A percentile compares a stretch with the other conserved stretches of the same genome.
These are phyloP conservation scores for Labroides dimidiatus DNA, from an alignment of 2,797 vertebrate genomes.

Conservation along the genomic window DNA sequence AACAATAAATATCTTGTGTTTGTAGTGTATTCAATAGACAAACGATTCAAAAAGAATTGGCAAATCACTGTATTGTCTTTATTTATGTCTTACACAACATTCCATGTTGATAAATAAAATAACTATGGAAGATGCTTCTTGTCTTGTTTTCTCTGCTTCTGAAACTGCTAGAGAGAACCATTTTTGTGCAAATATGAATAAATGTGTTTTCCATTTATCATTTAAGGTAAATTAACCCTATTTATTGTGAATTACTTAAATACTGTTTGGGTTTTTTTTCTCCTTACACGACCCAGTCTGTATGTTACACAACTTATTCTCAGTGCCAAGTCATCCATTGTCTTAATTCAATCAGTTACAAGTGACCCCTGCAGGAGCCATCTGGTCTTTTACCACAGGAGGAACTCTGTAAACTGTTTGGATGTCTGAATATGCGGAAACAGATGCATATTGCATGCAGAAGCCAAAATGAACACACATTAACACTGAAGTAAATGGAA, in stretches of 20 bases:
- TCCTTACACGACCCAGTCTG: neutral
- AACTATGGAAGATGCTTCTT: constrained; percentile 20
- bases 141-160: neutral
- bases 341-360: neutral
- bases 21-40: too few species aligned
- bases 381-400: neutral
- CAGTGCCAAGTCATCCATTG: neutral
- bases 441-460: too few species aligned
- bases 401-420: neutral
- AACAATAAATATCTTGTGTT: too few species aligned
- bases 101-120: neutral
- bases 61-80: too few species aligned
- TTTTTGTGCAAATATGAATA: neutral
- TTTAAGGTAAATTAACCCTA: neutral
- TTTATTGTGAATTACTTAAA: neutral
- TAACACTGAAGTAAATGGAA: neutral
- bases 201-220: constrained; percentile 2
- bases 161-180: neutral
- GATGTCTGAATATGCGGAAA: neutral
- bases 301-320: neutral
- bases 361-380: neutral
- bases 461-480: neutral
- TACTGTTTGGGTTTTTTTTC: too few species aligned
- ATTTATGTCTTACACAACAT: too few species aligned
- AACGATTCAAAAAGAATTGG: too few species aligned